A percentile compares a stretch with the other conserved stretches of the same genome.
phyloP scores from a whole-genome alignment of 2,797 vertebrate species.

The Neosalanx taihuensis region DNA sequence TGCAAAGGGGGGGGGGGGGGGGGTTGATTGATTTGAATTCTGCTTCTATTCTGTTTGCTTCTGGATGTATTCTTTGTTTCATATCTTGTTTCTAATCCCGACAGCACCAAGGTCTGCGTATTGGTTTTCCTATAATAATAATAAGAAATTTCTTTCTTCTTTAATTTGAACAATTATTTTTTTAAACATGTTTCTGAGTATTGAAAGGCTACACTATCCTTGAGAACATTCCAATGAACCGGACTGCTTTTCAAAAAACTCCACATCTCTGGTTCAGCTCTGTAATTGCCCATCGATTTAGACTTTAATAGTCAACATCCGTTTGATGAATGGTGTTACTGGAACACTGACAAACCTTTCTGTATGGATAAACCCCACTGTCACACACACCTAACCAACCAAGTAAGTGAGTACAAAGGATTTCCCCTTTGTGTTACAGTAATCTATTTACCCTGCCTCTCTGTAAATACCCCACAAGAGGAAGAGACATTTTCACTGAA shows the following conservation, averaged over 20 bases:
- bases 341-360: slow-evolving; percentile 15
- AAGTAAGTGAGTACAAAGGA: slow-evolving; percentile 7
- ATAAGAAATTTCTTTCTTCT: too few species aligned
- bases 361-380: slow-evolving; percentile 14
- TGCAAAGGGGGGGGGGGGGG: too few species aligned
- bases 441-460: slow-evolving; percentile 13
- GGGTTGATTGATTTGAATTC: too few species aligned
- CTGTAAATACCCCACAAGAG: slow-evolving; percentile 3
- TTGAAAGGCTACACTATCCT: not conserved
- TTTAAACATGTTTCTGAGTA: not conserved
- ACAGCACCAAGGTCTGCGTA: too few species aligned
- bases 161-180: too few species aligned
- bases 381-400: slow-evolving; percentile 15
- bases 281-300: slow-evolving; percentile 13
- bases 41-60: too few species aligned
- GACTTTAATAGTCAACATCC: slow-evolving; percentile 6
- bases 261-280: not conserved
- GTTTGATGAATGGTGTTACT: not conserved
- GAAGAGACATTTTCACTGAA: not conserved
- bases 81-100: too few species aligned
- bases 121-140: too few species aligned
- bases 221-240: not conserved
- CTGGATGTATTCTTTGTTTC: too few species aligned
- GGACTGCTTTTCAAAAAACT: not conserved
- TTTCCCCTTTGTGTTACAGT: not conserved